Evolutionary conservation across 2,113 vertebrate genomes (phyloP).

Genomic region (zebrafish (Danio rerio)): GRCz12tu NC_133187.1:24557001-24557500

Average conservation of each 20-base stretch:
- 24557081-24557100: slow-evolving; percentile 14
- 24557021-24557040: slow-evolving; percentile 22
- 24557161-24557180: not conserved
- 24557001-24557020: slow-evolving; percentile 29
- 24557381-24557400: not conserved
- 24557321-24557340: not conserved
- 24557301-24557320: not conserved
- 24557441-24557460: no score
- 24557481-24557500: no score
- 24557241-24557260: not conserved
- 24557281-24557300: slow-evolving; percentile 5
- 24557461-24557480: no score
- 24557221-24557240: slow-evolving; percentile 8
- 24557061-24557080: slow-evolving; percentile 18
- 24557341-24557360: not conserved
- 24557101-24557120: slow-evolving; percentile 31
- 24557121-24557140: not conserved
- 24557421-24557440: no score
- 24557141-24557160: slow-evolving; percentile 36
- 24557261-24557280: slow-evolving; percentile 22
- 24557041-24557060: slow-evolving; percentile 49
- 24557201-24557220: slow-evolving; percentile 18
- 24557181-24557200: slow-evolving; percentile 30
- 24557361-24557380: not conserved
- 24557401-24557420: not conserved